Base-by-base conservation (phyloP, 2,113 vertebrate genomes). In the Ovibos moschatus region DNA sequence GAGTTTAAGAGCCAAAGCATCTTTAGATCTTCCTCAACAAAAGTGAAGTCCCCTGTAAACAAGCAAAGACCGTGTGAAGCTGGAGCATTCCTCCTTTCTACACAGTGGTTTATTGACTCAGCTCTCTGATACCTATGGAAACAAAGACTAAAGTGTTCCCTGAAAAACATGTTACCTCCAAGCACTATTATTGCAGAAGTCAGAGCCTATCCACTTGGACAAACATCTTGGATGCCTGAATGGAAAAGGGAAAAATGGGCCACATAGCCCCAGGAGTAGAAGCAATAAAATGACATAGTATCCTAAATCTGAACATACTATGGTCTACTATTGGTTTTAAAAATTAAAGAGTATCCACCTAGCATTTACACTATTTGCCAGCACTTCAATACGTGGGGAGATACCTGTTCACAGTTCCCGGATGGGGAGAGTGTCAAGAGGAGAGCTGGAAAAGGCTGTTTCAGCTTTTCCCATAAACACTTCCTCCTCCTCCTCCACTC, bases 281-380 rank as follows among this genome's bases (percentile, higher is more conserved):
- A 92, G 79, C 8, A 83, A 57, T 58, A 51, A 91, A 83, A 85
- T 51, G 12, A 58, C 36, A 25, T 28, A 21, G 11, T 51, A 27
- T 60, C 30, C 3, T 60, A 83, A 82, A 71, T 89, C 4, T 79
- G 36, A 94, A 57, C 2, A 25, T 7, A 60, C 25, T 36, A 11
- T 25, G 79, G 88, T 60, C 40, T 51, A 91, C 40, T 71, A 45
- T 28, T 96, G 43, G 89, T 45, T 91, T 97, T 89, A 74, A 97
- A 97, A 97, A 97, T 86, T 55, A 67, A 97, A 92, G 85, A 94
- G n/a, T 67, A 91, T 95, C 28, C 47, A 92, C 71, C 78, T 89
- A 98, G 60, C 71, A 60, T 62, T 95, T 94, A 95, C 85, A 90
- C 51, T 78, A 91, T 89, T 89, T 98, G 85, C 84, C 92, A 97